Percentiles rank a stretch among this genome's conserved stretches.
These are phyloP conservation scores for Cariama cristata DNA, from an alignment of 2,113 vertebrate species.

Conservation along the genomic window DNA sequence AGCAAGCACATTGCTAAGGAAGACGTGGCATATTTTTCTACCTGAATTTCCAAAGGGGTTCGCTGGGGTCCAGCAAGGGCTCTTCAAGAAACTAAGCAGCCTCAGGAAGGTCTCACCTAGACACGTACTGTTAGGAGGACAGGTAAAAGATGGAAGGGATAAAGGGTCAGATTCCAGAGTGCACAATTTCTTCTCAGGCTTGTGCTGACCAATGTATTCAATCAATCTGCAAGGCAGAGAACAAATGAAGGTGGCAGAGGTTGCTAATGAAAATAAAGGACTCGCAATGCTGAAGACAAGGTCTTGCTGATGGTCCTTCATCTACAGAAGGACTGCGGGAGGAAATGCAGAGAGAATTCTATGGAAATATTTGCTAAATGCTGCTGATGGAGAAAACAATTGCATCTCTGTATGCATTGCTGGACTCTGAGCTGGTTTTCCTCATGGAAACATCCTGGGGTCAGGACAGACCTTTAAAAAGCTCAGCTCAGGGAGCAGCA, in stretches of 20 bases:
- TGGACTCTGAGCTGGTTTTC: not conserved
- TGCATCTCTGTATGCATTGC: not conserved
- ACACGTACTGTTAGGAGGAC: not conserved
- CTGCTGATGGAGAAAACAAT: not conserved
- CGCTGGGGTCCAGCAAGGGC: not conserved
- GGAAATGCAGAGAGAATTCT: not conserved
- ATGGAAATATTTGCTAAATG: not conserved
- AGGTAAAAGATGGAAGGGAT: not conserved
- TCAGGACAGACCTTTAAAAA: not conserved
- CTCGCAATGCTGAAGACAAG: not conserved
- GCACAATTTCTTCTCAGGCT: not conserved
- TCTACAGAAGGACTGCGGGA: accelerated
- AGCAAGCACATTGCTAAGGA: not conserved
- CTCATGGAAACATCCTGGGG: not conserved
- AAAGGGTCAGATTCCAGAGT: not conserved
- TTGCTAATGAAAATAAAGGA: not conserved
- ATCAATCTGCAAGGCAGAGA: not conserved
- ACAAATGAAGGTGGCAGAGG: not conserved
- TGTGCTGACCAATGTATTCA: not conserved
- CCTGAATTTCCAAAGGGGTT: not conserved
- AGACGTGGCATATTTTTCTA: accelerated
- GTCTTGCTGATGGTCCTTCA: not conserved
- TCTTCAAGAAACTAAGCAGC: not conserved
- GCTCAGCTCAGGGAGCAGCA: not conserved
- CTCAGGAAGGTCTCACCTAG: not conserved